phyloP scores from a whole-genome alignment of 2,113 vertebrate genomes.

The Eurypyga helias region DNA sequence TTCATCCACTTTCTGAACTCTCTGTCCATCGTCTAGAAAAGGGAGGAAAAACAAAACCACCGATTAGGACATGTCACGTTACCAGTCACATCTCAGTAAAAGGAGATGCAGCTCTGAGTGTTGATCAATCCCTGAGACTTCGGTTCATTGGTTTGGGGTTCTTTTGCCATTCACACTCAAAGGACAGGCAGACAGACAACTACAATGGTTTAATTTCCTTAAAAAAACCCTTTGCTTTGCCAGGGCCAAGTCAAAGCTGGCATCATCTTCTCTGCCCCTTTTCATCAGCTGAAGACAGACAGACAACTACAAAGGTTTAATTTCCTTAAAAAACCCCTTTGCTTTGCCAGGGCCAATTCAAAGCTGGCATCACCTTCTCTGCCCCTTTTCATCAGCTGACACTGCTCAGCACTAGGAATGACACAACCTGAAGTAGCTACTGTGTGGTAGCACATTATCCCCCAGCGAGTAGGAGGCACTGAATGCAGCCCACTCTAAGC shows the following conservation, averaged over 20 bases:
- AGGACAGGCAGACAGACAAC: not conserved
- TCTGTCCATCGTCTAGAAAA: conserved; percentile 91
- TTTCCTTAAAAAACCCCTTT: not conserved
- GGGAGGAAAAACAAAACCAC: not conserved
- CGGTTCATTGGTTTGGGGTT: fast-evolving
- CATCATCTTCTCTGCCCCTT: not conserved
- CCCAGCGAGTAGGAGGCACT: not conserved
- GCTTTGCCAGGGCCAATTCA: not conserved
- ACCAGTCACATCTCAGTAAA: not conserved
- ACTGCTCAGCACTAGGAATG: not conserved
- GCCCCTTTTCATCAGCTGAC: not conserved
- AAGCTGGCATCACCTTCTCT: not conserved
- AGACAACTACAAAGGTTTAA: not conserved
- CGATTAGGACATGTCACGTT: not conserved
- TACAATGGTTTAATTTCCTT: not conserved
- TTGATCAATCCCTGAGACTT: not conserved
- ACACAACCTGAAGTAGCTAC: not conserved
- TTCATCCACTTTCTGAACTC: conserved; percentile 99
- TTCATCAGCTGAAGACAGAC: not conserved
- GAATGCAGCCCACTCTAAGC: not conserved
- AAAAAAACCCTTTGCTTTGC: not conserved
- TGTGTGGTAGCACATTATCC: not conserved
- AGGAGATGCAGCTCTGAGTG: not conserved
- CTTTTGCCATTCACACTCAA: not conserved
- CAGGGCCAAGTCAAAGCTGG: not conserved